Evolutionary conservation across 2,797 vertebrate species (phyloP).

Genomic region (Aratinga solstitialis): DNA sequence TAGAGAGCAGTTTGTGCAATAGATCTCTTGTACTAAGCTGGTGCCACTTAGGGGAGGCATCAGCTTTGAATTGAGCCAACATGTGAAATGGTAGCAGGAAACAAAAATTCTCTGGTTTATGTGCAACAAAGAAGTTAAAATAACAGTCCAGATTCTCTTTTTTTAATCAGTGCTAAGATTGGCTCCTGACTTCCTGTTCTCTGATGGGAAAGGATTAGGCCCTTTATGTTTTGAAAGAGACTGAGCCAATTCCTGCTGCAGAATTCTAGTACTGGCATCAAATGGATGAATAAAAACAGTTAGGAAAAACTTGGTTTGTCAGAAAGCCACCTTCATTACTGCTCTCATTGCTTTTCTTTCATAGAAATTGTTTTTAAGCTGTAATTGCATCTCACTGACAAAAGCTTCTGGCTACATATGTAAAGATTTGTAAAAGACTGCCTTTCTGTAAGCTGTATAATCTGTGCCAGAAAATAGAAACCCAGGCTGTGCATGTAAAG

Average conservation of each 20-base stretch:
- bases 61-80: neutral
- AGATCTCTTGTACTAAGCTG: neutral
- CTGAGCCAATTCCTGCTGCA: neutral
- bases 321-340: constrained; percentile 4
- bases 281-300: constrained; percentile 16
- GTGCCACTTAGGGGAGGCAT: neutral
- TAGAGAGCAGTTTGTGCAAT: neutral
- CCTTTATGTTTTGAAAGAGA: constrained; percentile 42
- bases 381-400: constrained; percentile 24
- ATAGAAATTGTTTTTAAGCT: constrained; percentile 6
- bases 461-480: constrained; percentile 53
- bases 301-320: neutral
- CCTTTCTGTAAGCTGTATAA: constrained; percentile 9
- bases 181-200: constrained; percentile 51
- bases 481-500: neutral
- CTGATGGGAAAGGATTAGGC: constrained; percentile 15
- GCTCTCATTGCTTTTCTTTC: neutral
- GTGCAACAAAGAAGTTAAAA: constrained; percentile 26
- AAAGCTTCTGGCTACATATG: constrained; percentile 41
- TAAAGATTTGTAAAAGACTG: constrained; percentile 37
- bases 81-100: neutral
- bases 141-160: neutral
- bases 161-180: constrained; percentile 18
- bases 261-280: constrained; percentile 25
- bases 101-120: neutral